Evolutionary conservation across 2,888 invertebrate species (phyloP), one percentile per base, ranked within the genome.

Genomic region (Plebejus argus): DNA sequence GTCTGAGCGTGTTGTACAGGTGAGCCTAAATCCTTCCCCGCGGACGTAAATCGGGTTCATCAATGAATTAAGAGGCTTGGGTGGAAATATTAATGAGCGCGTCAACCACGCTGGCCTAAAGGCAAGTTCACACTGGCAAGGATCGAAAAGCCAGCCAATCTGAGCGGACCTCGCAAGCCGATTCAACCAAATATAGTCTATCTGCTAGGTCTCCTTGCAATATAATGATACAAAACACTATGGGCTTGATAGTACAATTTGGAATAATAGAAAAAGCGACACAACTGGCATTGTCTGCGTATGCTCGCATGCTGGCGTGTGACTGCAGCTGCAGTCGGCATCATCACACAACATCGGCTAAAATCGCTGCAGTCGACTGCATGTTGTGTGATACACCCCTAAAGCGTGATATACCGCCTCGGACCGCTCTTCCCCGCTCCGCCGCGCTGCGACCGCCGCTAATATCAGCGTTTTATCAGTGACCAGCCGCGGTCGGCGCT

Each of bases 391-490:
- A 33, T 18, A 6, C 28, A 28, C 0, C 28, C 66, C 28, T 66
- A 28, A 66, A 6, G 66, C 66, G 66, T 33, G 66, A 66, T 66
- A 66, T 18, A 66, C 66, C 28, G 33, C 66, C 15, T 61, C 61
- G 61, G 12, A 23, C 61, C 78, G 86, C 91, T 91, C 92, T 88
- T 88, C 88, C 91, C 82, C 77, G 77, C 78, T 84, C 84, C 83
- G 84, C 84, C 83, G 79, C 82, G 82, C 80, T 85, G 86, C 85
- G 86, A 87, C 84, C 84, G 86, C 87, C 85, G 87, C 87, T 93
- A 92, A 93, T 92, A 92, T 90, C 88, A 86, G 83, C 90, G 89
- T 91, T 93, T 91, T 92, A 91, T 93, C 93, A 93, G 89, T 87
- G 90, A 86, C 80, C 81, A 79, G 76, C 49, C 78, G 53, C 86